These are phyloP conservation scores for Formica selysi DNA, from an alignment of 1,140 invertebrate species.

Conservation along the genomic window DNA sequence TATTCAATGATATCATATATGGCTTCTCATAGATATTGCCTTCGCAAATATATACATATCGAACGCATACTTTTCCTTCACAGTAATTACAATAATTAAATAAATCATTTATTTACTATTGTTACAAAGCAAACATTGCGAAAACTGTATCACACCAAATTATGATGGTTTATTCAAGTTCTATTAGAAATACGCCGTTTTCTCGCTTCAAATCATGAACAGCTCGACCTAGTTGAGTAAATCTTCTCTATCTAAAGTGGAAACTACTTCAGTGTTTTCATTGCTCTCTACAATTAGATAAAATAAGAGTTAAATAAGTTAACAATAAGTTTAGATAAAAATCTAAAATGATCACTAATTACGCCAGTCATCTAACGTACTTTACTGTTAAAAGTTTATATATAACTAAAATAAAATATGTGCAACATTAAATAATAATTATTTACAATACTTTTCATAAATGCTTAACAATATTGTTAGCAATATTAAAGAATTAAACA, in stretches of 20 bases:
- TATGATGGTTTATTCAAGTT: conserved; percentile 27
- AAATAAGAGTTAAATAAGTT: too few species aligned
- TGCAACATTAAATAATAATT: conserved; percentile 10
- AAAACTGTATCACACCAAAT: conserved; percentile 18
- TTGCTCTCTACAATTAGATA: not conserved
- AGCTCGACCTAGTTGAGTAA: conserved; percentile 14
- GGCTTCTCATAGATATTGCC: not conserved
- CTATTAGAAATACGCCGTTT: conserved; percentile 17
- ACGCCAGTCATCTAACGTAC: not conserved
- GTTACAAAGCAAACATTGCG: conserved; percentile 1
- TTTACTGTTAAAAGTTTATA: not conserved
- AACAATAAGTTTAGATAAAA: not conserved
- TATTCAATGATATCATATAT: not conserved
- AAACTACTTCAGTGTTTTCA: conserved; percentile 33
- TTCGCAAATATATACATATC: not conserved
- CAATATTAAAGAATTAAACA: not conserved
- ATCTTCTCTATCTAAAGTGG: conserved; percentile 10
- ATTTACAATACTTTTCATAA: not conserved
- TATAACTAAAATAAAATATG: not conserved
- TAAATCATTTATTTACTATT: conserved; percentile 41
- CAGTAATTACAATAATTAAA: conserved; percentile 32
- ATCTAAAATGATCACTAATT: not conserved
- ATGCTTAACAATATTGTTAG: not conserved
- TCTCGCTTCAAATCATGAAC: conserved; percentile 7
- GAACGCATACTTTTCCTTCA: not conserved